phyloP scores from a whole-genome alignment of 2,888 invertebrate genomes.

The Mimas tiliae region DNA sequence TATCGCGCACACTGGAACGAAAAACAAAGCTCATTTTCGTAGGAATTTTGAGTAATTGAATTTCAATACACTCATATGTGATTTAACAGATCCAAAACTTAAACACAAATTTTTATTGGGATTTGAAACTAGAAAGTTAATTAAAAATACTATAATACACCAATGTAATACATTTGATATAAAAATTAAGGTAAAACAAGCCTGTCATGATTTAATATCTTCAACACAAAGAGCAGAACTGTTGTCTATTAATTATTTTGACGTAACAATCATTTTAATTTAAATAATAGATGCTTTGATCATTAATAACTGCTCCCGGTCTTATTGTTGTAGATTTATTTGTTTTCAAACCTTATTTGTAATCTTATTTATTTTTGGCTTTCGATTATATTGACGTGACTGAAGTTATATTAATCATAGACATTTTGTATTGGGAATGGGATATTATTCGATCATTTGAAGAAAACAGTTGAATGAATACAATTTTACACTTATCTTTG shows the following conservation, averaged over 20 bases:
- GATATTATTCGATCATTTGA: background rate
- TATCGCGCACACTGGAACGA: too few species aligned
- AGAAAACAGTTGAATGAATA: too few species aligned
- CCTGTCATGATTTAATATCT: background rate
- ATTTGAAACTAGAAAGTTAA: too few species aligned
- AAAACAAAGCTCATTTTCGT: too few species aligned
- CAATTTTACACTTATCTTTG: too few species aligned
- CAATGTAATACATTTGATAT: background rate
- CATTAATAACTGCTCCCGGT: slow-evolving; percentile 3
- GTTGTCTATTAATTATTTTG: slow-evolving; percentile 10
- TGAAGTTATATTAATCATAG: background rate
- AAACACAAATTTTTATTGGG: too few species aligned
- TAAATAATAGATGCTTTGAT: slow-evolving; percentile 16
- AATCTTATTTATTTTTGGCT: background rate
- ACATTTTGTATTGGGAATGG: background rate
- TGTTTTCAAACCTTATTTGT: slow-evolving; percentile 16
- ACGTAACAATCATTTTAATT: slow-evolving; percentile 18
- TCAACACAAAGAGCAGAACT: background rate
- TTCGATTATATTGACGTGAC: background rate
- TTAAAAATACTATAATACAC: too few species aligned
- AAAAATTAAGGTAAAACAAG: background rate
- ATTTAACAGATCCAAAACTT: too few species aligned
- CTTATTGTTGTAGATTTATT: slow-evolving; percentile 11
- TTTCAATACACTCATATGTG: too few species aligned
- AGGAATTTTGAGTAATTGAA: too few species aligned